Base-by-base conservation (phyloP, 1,140 invertebrate genomes). In the Zaprionus kolodkinae region DNA sequence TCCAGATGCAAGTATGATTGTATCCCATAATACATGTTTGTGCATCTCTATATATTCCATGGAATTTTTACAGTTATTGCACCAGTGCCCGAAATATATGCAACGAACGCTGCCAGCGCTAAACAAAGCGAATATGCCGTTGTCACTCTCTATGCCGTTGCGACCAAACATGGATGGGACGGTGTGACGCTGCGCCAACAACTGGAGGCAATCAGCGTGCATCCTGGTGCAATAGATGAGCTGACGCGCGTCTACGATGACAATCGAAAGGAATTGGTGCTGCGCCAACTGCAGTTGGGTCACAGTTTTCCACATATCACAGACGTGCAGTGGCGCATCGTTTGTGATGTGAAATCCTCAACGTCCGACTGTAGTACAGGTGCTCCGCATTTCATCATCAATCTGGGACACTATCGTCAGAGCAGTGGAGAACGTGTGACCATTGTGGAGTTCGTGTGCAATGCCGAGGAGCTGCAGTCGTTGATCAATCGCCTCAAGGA, bases 61-160 rank as follows among this genome's bases (percentile, higher is more conserved):
- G 0, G 0, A 13, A 1, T 7, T 25, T 12, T 12, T 6, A 21
- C 30, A 93, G 92, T 78, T 55, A 86, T 93, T 62, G 87, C 92
- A 11, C 80, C 88, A 17, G 89, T 88, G 10, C 91, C 92, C 7
- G 92, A 93, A 71, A 79, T 93, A 15, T 92, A 93, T 56, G 92
- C 91, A 4, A 70, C 62, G 4, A 90, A 91, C 17, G 88, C 88
- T 6, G 81, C 74, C 33, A 81, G 83, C 27, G 81, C 88, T 6
- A 92, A 92, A 50, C 92, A 92, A 45, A 92, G 91, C 52, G 92
- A 93, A 74, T 92, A 91, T 54, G 81, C 87, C 1, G 81, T 93
- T 4, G 91, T 90, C n/a, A 77, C 86, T 0, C 72, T 92, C 9
- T 83, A 84, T 25, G 75, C 81, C 1, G 21, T 92, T 43, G 87